phyloP scores from a whole-genome alignment of 2,113 vertebrate species.

The Onychostoma macrolepis region DNA sequence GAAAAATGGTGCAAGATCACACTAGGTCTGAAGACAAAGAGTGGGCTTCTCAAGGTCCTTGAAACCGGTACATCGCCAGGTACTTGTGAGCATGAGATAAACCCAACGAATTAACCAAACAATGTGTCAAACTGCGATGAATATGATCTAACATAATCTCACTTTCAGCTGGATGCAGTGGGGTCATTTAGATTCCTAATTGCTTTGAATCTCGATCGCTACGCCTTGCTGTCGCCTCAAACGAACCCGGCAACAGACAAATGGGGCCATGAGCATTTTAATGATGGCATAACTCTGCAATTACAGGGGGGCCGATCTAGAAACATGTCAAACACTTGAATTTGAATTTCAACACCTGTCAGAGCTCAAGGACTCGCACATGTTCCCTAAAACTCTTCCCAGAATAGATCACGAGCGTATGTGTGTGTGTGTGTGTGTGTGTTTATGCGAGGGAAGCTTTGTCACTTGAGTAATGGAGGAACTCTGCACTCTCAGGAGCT shows the following conservation, averaged over 20 bases:
- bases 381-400: slow-evolving; percentile 44
- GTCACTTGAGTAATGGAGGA: slow-evolving; percentile 72
- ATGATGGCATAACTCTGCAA: slow-evolving; percentile 41
- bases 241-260: slow-evolving; percentile 39
- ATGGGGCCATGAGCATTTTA: slow-evolving; percentile 50
- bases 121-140: not conserved
- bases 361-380: slow-evolving; percentile 45
- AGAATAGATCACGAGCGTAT: slow-evolving; percentile 34
- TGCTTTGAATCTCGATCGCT: slow-evolving; percentile 43
- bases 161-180: slow-evolving; percentile 33
- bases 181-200: slow-evolving; percentile 54
- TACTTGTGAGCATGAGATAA: not conserved
- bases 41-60: slow-evolving; percentile 13
- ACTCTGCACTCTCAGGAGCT: slow-evolving; percentile 56
- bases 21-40: slow-evolving; percentile 20
- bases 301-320: slow-evolving; percentile 46
- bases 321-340: slow-evolving; percentile 54
- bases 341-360: slow-evolving; percentile 45
- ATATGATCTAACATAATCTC: not conserved
- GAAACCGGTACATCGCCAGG: slow-evolving; percentile 17
- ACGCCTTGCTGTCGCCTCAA: slow-evolving; percentile 25
- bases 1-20: slow-evolving; percentile 8
- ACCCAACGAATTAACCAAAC: not conserved
- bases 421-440: slow-evolving; percentile 1
- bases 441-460: slow-evolving; percentile 61